These are phyloP conservation scores for Gymnothorax javanicus DNA, from an alignment of 2,797 vertebrate species.

Conservation along the genomic window DNA sequence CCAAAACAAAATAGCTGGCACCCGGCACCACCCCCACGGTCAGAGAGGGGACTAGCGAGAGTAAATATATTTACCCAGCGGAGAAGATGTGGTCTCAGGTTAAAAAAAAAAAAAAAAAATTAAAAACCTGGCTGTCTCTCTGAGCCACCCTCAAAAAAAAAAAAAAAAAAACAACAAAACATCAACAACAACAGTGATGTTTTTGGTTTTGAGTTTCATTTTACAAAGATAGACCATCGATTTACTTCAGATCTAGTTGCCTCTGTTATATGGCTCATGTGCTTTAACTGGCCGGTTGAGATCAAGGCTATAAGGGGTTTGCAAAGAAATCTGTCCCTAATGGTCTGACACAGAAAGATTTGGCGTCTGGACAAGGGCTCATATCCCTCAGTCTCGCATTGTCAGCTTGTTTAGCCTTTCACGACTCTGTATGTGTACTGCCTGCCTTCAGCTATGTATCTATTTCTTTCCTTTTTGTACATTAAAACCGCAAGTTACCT, in stretches of 20 bases:
- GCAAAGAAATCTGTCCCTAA: not conserved
- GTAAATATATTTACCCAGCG: constrained; percentile 52
- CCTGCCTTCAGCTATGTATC: not conserved
- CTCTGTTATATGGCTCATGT: not conserved
- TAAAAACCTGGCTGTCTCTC: constrained; percentile 5
- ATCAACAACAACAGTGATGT: not conserved
- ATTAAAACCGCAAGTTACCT: not conserved
- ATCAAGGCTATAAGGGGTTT: not conserved
- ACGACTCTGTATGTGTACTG: no score
- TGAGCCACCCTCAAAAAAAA: not conserved
- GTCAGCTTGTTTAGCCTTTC: not conserved
- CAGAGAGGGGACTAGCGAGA: constrained; percentile 20
- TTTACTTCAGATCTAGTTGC: not conserved
- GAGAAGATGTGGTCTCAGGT: constrained; percentile 38
- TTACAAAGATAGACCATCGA: not conserved
- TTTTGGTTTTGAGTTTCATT: constrained; percentile 15
- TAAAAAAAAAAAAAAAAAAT: constrained; percentile 9
- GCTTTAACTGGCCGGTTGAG: not conserved
- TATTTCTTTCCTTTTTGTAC: not conserved
- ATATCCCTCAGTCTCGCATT: not conserved
- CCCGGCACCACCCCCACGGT: constrained; percentile 55
- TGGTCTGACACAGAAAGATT: constrained; percentile 2
- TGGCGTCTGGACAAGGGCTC: not conserved
- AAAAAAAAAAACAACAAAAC: no score
- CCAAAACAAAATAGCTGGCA: constrained; percentile 53